phyloP scores from a whole-genome alignment of 1,140 invertebrate species.

The Manduca sexta region DNA sequence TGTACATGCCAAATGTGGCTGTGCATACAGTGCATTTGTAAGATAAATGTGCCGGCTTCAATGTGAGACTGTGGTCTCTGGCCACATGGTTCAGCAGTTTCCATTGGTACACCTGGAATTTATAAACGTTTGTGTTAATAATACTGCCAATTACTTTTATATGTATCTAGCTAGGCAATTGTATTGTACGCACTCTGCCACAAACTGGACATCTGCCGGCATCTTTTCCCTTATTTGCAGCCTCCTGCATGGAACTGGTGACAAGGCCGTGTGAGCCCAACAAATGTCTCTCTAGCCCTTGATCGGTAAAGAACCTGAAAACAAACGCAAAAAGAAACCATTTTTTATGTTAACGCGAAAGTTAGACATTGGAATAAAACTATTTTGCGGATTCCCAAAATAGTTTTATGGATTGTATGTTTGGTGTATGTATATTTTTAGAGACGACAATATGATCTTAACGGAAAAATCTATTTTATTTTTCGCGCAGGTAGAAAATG shows the following conservation, averaged over 20 bases:
- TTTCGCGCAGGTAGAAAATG: no score
- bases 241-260: conserved; percentile 96
- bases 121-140: no score
- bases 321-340: conserved; percentile 76
- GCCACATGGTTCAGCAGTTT: conserved; percentile 93
- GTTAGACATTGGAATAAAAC: no score
- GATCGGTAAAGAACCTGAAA: conserved; percentile 77
- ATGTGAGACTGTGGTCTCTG: conserved; percentile 90
- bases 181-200: conserved; percentile 80
- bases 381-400: no score
- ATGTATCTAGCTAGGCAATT: not conserved
- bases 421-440: no score
- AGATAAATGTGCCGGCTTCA: conserved; percentile 93
- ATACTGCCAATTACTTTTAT: no score
- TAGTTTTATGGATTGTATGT: no score
- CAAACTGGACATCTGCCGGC: conserved; percentile 94
- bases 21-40: conserved; percentile 97
- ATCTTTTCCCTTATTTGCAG: conserved; percentile 95
- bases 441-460: no score
- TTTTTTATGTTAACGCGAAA: no score
- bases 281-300: conserved; percentile 93
- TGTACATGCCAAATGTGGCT: conserved; percentile 95
- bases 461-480: no score
- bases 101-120: conserved; percentile 90
- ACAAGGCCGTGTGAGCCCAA: conserved; percentile 94